Conservation (phyloP, 2,888 invertebrate species). For the Escarpia spicata region DNA sequence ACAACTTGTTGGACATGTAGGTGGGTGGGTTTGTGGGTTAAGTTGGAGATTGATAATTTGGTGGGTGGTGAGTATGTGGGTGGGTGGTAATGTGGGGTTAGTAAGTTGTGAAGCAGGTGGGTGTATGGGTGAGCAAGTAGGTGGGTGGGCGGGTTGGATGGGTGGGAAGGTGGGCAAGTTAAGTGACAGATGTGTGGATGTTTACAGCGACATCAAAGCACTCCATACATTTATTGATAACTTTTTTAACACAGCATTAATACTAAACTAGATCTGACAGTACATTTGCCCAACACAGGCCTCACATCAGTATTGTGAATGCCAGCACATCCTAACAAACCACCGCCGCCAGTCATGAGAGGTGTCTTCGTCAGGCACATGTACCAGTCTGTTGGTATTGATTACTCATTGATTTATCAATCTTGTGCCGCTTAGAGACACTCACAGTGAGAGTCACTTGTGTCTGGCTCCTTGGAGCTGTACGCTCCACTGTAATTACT, state of each 20-base stretch:
- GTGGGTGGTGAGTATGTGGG: too few species aligned
- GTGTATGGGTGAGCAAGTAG: too few species aligned
- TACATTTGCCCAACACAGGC: neutral
- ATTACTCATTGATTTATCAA: constrained; percentile 10
- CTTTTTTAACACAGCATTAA: neutral
- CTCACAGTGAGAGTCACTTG: neutral
- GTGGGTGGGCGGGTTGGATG: too few species aligned
- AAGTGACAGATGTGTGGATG: too few species aligned
- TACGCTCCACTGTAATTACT: neutral
- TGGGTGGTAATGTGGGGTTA: too few species aligned
- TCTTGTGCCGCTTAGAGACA: neutral
- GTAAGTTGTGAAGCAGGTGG: too few species aligned
- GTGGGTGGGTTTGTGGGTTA: too few species aligned
- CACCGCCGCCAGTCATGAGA: neutral
- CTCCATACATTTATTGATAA: too few species aligned
- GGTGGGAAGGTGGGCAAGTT: too few species aligned
- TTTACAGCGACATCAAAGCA: too few species aligned
- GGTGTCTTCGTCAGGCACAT: neutral
- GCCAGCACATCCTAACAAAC: neutral
- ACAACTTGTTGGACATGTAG: too few species aligned
- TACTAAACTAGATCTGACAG: neutral
- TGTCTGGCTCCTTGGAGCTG: neutral
- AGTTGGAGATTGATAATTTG: too few species aligned
- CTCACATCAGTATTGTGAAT: neutral
- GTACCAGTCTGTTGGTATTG: neutral